Conservation (phyloP, 2,113 vertebrate species). For the Ciconia maguari region DNA sequence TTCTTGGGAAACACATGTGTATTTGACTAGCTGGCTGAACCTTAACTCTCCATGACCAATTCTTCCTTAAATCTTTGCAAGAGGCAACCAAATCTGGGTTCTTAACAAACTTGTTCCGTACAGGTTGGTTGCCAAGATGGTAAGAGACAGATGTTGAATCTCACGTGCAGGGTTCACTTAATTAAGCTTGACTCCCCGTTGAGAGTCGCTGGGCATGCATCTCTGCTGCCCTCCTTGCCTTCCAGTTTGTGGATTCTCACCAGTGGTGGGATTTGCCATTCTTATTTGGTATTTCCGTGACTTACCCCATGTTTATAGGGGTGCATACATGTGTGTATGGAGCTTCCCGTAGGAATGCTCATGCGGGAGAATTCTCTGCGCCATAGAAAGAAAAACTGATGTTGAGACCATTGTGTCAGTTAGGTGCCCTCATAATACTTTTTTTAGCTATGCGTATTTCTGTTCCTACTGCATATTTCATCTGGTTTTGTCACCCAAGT, state of each 20-base stretch:
- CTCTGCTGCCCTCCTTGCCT: neutral
- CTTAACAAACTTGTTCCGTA: accelerated
- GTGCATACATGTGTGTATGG: accelerated
- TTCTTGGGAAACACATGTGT: accelerated
- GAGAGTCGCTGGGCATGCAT: accelerated
- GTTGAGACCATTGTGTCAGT: accelerated
- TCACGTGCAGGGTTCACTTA: accelerated
- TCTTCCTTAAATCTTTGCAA: neutral
- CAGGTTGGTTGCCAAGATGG: neutral
- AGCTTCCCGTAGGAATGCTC: neutral
- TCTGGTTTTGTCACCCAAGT: neutral
- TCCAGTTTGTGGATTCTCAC: neutral
- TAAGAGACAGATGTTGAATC: neutral
- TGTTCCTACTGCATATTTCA: neutral
- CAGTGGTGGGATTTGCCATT: neutral
- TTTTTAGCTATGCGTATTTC: accelerated
- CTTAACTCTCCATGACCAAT: accelerated
- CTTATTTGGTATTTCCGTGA: accelerated
- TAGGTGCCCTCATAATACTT: neutral
- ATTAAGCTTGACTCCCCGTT: accelerated
- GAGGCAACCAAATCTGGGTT: neutral
- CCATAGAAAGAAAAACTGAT: neutral
- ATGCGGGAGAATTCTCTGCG: accelerated
- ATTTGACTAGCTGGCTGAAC: neutral
- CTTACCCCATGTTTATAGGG: accelerated